Percentiles rank a stretch among this genome's conserved stretches.
These are phyloP conservation scores for Catonia carolina DNA, from an alignment of 2,888 invertebrate species.

Conservation along the genomic window DNA sequence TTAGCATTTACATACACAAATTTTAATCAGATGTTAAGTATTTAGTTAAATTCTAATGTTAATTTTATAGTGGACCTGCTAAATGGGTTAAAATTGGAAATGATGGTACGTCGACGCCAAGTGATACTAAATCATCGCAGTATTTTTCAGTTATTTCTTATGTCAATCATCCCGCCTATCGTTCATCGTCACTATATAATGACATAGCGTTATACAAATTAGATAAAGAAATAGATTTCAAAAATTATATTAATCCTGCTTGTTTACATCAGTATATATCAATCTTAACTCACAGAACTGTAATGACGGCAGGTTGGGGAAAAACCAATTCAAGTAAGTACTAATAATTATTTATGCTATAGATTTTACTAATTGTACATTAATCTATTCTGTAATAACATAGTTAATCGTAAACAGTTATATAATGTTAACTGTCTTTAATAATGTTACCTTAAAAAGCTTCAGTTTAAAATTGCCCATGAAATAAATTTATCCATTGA, in stretches of 20 bases:
- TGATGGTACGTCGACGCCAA: slow-evolving; percentile 48
- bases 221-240: slow-evolving; percentile 46
- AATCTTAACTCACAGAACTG: slow-evolving; percentile 36
- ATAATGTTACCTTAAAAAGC: no score
- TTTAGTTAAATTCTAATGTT: no score
- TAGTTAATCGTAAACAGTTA: no score
- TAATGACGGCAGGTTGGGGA: slow-evolving; percentile 60
- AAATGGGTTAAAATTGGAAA: slow-evolving; percentile 50
- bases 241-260: slow-evolving; percentile 53
- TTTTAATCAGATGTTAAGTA: no score
- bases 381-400: no score
- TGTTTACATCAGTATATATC: slow-evolving; percentile 45
- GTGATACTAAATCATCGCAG: slow-evolving; percentile 48
- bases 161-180: slow-evolving; percentile 51
- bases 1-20: no score
- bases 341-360: no score
- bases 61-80: slow-evolving; percentile 49
- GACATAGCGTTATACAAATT: slow-evolving; percentile 61
- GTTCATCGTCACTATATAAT: slow-evolving; percentile 50
- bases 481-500: no score
- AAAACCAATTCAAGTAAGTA: no score
- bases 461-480: no score
- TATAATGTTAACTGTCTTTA: no score
- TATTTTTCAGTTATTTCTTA: slow-evolving; percentile 46
- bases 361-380: no score